These are phyloP conservation scores for Pangasianodon hypophthalmus DNA, from an alignment of 2,113 vertebrate genomes.

Conservation along the genomic window DNA sequence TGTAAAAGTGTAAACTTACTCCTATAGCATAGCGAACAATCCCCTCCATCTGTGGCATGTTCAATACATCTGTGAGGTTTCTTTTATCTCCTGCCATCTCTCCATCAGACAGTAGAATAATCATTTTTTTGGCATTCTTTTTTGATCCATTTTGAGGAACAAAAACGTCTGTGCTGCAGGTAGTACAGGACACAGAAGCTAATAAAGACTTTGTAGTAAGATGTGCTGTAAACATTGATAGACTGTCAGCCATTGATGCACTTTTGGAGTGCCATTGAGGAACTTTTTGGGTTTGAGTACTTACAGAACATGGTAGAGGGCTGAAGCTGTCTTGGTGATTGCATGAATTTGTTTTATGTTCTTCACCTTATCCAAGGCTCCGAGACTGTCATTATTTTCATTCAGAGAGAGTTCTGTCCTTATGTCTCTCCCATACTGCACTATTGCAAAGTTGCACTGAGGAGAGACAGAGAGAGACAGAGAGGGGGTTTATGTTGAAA, in stretches of 20 bases:
- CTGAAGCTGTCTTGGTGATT: background rate
- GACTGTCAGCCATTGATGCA: background rate
- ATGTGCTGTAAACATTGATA: background rate
- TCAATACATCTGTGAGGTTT: background rate
- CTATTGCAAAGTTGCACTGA: slow-evolving; percentile 19
- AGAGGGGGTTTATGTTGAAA: background rate
- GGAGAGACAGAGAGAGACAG: background rate
- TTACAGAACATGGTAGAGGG: slow-evolving; percentile 11
- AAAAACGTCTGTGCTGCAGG: slow-evolving; percentile 6
- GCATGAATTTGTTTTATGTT: background rate
- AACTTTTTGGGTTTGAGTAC: background rate
- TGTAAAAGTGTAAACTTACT: background rate
- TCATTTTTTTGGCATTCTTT: background rate
- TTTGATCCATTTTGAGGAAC: slow-evolving; percentile 13
- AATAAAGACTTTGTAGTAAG: background rate
- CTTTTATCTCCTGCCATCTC: background rate
- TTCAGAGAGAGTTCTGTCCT: slow-evolving; percentile 10
- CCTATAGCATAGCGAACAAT: background rate
- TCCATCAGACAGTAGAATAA: slow-evolving; percentile 19
- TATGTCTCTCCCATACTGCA: background rate
- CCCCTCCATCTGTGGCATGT: background rate
- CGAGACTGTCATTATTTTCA: background rate
- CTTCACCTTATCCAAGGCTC: background rate
- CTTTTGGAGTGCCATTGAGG: no score
- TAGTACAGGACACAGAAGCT: background rate